Evolutionary conservation across 2,888 invertebrate genomes (phyloP).

Genomic region (Xanthorhoe designata): DNA sequence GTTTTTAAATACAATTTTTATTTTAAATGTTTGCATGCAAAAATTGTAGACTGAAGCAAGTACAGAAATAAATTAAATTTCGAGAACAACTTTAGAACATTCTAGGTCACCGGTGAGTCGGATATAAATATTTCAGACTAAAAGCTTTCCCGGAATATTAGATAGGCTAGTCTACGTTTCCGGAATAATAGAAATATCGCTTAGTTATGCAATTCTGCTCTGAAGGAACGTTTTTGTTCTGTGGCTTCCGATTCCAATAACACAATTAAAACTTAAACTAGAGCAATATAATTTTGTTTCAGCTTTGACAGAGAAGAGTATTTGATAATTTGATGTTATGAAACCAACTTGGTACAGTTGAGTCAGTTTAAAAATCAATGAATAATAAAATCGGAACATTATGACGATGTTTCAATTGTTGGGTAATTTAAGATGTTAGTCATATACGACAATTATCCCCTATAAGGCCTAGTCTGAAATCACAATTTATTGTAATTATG

Average conservation of each 20-base stretch:
- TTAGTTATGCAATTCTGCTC: slow-evolving; percentile 35
- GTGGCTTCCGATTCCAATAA: slow-evolving; percentile 1
- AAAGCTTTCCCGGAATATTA: slow-evolving; percentile 67
- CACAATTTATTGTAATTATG: too few species aligned
- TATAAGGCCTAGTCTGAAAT: too few species aligned
- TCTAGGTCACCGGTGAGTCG: slow-evolving; percentile 49
- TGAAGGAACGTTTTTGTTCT: slow-evolving; percentile 21
- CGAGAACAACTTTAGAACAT: slow-evolving; percentile 38
- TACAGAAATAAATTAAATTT: slow-evolving; percentile 9
- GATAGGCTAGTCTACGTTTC: slow-evolving; percentile 54
- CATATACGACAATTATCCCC: too few species aligned
- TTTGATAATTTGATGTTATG: neutral
- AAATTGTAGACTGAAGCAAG: neutral
- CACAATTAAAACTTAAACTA: neutral
- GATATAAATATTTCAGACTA: slow-evolving; percentile 64
- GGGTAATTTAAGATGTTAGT: too few species aligned
- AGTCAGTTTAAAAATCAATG: neutral
- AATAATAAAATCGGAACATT: neutral
- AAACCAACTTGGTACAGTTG: neutral
- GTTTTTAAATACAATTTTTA: too few species aligned
- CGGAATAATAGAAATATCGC: slow-evolving; percentile 45
- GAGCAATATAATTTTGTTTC: neutral
- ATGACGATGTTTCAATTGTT: neutral
- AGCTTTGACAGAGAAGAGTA: neutral
- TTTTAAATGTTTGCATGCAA: neutral